Evolutionary conservation across 2,113 vertebrate genomes (phyloP).

Genomic region (Perccottus glenii): DNA sequence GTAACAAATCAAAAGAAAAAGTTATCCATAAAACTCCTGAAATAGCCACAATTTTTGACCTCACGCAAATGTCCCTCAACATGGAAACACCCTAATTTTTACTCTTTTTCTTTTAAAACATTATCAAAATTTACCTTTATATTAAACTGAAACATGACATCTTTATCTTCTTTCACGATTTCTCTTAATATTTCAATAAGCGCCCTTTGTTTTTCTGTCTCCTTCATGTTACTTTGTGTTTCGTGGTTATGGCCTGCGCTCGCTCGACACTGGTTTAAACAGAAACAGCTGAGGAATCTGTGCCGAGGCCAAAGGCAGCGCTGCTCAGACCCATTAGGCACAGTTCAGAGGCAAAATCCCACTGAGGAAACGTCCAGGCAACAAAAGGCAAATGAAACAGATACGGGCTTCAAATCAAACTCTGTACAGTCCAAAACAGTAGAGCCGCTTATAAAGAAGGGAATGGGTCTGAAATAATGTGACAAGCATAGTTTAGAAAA

Average conservation of each 20-base stretch:
- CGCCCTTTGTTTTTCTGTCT: slow-evolving; percentile 8
- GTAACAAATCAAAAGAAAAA: too few relatives aligned
- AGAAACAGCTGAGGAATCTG: slow-evolving; percentile 83
- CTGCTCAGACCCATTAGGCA: slow-evolving; percentile 57
- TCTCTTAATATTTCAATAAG: too few relatives aligned
- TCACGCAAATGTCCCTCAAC: too few relatives aligned
- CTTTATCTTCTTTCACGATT: background rate
- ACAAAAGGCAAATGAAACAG: slow-evolving; percentile 34
- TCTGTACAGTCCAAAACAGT: background rate
- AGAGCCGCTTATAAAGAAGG: background rate
- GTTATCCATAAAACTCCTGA: too few relatives aligned
- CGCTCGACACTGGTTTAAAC: slow-evolving; percentile 68
- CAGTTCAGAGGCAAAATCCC: slow-evolving; percentile 43
- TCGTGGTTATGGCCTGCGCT: slow-evolving; percentile 61
- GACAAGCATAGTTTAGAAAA: background rate
- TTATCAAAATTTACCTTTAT: too few relatives aligned
- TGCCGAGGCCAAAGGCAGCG: slow-evolving; percentile 58
- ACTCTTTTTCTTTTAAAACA: too few relatives aligned
- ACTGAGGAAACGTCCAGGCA: slow-evolving; percentile 25
- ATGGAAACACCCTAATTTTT: too few relatives aligned
- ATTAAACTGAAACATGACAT: background rate
- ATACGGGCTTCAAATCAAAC: slow-evolving; percentile 7
- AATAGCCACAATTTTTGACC: too few relatives aligned
- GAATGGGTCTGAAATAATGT: background rate
- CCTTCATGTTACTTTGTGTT: slow-evolving; percentile 27